Percentiles rank a stretch among this genome's conserved stretches.
These are phyloP conservation scores for Brotogeris chrysoptera DNA, from an alignment of 2,797 vertebrate species.

Conservation along the genomic window DNA sequence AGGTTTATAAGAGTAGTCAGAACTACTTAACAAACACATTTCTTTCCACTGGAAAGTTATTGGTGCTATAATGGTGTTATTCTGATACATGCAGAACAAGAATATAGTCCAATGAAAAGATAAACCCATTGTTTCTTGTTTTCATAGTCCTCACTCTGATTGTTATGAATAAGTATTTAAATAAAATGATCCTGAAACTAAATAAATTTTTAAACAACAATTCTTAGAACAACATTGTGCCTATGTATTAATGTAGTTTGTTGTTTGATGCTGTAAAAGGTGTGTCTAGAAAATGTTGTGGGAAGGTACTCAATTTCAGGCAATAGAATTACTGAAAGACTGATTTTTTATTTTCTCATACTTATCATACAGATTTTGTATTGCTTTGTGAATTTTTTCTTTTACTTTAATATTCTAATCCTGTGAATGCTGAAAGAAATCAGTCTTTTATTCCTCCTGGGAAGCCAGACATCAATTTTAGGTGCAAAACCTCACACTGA, in stretches of 20 bases:
- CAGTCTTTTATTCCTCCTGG: not conserved
- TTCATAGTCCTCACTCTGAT: not conserved
- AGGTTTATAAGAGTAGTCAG: not conserved
- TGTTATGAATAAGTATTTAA: not conserved
- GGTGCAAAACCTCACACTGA: not conserved
- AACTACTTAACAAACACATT: not conserved
- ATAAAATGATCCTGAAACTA: not conserved
- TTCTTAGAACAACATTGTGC: not conserved
- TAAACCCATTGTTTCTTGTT: accelerated
- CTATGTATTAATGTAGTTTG: not conserved
- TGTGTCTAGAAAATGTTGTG: not conserved
- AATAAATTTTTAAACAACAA: not conserved
- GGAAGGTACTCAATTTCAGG: not conserved
- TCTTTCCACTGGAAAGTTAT: not conserved
- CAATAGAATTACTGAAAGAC: not conserved
- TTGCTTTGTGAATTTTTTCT: not conserved
- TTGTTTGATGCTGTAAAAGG: not conserved
- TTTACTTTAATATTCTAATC: not conserved
- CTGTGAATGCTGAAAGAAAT: not conserved
- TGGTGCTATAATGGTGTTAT: not conserved
- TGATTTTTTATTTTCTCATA: not conserved
- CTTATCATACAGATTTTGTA: not conserved
- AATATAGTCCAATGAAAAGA: not conserved
- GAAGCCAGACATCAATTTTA: not conserved
- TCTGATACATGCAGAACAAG: not conserved